Percentiles rank a stretch among this genome's conserved stretches.
Evolutionary conservation across 2,888 invertebrate genomes (phyloP).

Genomic region (Leptinotarsa tumamoca): DNA sequence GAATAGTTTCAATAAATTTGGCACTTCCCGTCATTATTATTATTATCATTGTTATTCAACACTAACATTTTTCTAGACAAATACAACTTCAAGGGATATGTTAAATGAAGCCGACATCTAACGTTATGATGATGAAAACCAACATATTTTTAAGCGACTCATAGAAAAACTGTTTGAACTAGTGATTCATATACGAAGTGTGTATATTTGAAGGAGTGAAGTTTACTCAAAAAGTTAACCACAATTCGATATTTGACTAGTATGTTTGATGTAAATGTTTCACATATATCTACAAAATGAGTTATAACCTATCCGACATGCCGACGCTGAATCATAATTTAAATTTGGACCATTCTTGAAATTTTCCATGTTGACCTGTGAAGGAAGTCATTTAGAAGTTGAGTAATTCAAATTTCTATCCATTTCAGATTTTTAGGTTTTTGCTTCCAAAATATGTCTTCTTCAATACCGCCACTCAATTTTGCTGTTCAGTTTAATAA

Average conservation of each 20-base stretch:
- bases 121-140: neutral
- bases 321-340: conserved; percentile 5
- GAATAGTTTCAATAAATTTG: too few relatives aligned
- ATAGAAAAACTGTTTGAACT: conserved; percentile 5
- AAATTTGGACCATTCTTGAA: neutral
- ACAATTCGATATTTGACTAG: conserved; percentile 7
- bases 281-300: conserved; percentile 10
- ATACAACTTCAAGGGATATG: neutral
- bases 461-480: too few relatives aligned
- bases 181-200: conserved; percentile 5
- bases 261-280: conserved; percentile 14
- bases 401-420: too few relatives aligned
- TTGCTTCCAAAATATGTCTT: too few relatives aligned
- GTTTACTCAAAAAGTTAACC: conserved; percentile 18
- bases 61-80: neutral
- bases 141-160: conserved; percentile 7
- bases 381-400: too few relatives aligned
- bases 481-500: too few relatives aligned
- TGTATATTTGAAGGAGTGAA: conserved; percentile 8
- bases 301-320: neutral
- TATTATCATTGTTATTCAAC: too few relatives aligned
- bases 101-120: neutral
- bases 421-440: too few relatives aligned
- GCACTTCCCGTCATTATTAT: too few relatives aligned
- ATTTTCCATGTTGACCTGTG: neutral